Base-by-base conservation (phyloP, 1,140 invertebrate genomes). In the Solenopsis fugax region DNA sequence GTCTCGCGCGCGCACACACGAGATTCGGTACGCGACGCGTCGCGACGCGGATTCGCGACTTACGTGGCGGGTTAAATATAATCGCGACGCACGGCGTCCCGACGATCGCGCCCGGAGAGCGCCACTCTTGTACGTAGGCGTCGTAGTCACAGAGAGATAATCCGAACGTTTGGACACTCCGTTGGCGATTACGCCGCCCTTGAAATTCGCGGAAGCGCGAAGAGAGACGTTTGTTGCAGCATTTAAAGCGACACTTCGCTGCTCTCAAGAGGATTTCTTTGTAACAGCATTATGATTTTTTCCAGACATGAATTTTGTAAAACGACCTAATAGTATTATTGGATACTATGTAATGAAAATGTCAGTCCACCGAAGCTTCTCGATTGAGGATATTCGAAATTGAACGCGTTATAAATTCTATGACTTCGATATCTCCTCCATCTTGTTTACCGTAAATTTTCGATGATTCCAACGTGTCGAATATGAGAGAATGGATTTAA, bases 11-110 rank as follows among this genome's bases (percentile, higher is more conserved):
- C 58, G 45, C 21, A 9, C 41, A 50, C 60, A 41, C 56, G 37
- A 21, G 67, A 48, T 62, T 58, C 54, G 18, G 48, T 50, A 48
- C 21, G 24, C 54, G 56, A 71, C 45, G 81, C 45, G 58, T 48
- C 13, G 78, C 62, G 52, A n/a, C 75, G 87, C 60, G 56, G 62
- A 56, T 58, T 87, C 64, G 88, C 87, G 78, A 90, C 89, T 90
- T 89, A 89, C 88, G 88, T 89, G 85, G 88, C 89, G 75, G 60
- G 88, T 90, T 90, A 89, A 90, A 90, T 89, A 89, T 87, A 90
- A 77, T 89, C 88, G 86, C 71, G 86, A 81, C 78, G 58, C 78
- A 41, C 71, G 77, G 78, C 69, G 86, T 81, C 87, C 88, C 89
- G 89, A 90, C 84, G 87, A 88, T 64, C 85, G 86, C 76, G 86